phyloP scores from a whole-genome alignment of 2,113 vertebrate species.

The Lagopus muta region DNA sequence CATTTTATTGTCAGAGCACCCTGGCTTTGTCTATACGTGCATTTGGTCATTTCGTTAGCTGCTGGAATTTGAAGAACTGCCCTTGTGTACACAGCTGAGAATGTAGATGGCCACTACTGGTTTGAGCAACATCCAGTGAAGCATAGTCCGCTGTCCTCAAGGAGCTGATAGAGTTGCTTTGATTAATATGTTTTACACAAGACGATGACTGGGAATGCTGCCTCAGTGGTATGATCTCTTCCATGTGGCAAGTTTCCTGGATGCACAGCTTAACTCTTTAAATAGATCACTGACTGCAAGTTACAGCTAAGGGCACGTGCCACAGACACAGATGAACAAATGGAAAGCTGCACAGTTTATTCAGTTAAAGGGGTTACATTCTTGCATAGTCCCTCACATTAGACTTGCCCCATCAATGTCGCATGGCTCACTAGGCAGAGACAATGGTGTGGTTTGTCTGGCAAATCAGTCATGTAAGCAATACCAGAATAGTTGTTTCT shows the following conservation, averaged over 20 bases:
- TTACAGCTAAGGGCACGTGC: neutral
- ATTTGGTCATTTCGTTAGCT: neutral
- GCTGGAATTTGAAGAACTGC: neutral
- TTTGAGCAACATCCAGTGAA: conserved; percentile 1
- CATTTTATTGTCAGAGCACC: neutral
- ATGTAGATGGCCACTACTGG: neutral
- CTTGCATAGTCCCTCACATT: neutral
- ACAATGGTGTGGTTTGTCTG: neutral
- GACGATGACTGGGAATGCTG: neutral
- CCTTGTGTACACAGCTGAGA: neutral
- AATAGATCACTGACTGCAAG: neutral
- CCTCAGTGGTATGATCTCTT: neutral
- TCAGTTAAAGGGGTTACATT: neutral
- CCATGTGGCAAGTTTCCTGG: neutral
- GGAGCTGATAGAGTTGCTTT: conserved; percentile 19
- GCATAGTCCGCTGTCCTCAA: neutral
- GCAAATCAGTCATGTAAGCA: conserved; percentile 5
- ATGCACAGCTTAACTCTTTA: neutral
- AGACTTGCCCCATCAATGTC: neutral
- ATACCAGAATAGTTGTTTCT: neutral
- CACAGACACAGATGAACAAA: neutral
- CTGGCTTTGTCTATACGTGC: neutral
- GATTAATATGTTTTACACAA: conserved; percentile 18
- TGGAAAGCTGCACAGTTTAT: neutral
- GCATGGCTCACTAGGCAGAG: neutral